These are phyloP conservation scores for Paramuricea clavata DNA, from an alignment of 92 coral and sea anemone species.

Conservation along the genomic window DNA sequence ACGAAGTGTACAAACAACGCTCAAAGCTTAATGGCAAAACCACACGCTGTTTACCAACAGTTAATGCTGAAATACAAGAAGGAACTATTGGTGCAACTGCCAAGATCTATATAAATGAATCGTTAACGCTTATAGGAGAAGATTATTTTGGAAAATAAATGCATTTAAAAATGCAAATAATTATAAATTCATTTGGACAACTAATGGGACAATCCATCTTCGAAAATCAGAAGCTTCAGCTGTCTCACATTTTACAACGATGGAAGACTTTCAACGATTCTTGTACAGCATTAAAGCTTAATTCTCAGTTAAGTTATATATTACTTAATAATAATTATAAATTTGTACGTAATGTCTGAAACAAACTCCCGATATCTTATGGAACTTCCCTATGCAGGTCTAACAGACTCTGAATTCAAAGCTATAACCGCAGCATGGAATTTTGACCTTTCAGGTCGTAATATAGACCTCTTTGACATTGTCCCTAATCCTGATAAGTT, in stretches of 20 bases:
- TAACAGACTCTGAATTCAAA: no score
- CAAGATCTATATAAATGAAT: slow-evolving; percentile 31
- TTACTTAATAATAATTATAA: no score
- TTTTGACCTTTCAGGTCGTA: background rate
- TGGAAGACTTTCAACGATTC: no score
- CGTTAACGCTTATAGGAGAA: background rate
- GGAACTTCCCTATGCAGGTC: no score
- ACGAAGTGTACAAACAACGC: background rate
- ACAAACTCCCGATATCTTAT: no score
- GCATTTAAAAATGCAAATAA: background rate
- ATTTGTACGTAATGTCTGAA: no score
- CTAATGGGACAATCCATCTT: background rate
- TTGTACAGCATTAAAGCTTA: no score
- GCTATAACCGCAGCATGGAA: no score
- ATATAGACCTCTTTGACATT: background rate
- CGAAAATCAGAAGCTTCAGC: background rate
- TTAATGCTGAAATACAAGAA: slow-evolving; percentile 19
- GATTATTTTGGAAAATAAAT: background rate
- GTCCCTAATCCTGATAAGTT: background rate
- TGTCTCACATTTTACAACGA: background rate
- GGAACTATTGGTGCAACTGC: no score
- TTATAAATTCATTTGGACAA: background rate
- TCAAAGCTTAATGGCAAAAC: no score
- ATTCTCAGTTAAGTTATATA: no score
- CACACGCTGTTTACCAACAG: no score